Evolutionary conservation across 2,797 vertebrate genomes (phyloP).

Genomic region (Lemur catta): DNA sequence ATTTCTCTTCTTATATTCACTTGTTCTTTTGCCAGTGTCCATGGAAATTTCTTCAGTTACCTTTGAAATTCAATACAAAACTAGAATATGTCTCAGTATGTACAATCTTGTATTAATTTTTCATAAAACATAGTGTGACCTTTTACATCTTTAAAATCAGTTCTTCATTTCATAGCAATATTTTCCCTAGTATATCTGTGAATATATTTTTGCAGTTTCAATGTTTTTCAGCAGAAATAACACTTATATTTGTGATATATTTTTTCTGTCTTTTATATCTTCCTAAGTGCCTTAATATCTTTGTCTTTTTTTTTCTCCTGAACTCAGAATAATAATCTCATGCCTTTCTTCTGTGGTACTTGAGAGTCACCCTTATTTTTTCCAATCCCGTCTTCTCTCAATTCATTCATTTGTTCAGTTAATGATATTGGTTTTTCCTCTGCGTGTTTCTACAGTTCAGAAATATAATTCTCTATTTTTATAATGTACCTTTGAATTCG

Average conservation of each 20-base stretch:
- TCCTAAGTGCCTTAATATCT: background rate
- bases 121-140: background rate
- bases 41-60: background rate
- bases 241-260: background rate
- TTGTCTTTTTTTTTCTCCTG: background rate
- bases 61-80: constrained; percentile 1
- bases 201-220: background rate
- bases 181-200: background rate
- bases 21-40: background rate
- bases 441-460: background rate
- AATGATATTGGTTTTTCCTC: background rate
- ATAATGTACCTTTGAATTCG: background rate
- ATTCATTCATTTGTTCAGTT: background rate
- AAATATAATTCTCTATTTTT: background rate
- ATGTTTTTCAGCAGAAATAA: background rate
- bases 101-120: constrained; percentile 10
- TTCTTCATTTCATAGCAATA: background rate
- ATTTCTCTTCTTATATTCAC: background rate
- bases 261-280: background rate
- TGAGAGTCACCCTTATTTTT: background rate
- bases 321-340: background rate
- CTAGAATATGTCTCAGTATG: background rate
- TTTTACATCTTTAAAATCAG: background rate
- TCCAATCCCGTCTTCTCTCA: background rate
- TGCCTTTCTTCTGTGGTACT: background rate